phyloP scores from a whole-genome alignment of 2,113 vertebrate genomes.

The Poeciliopsis retropinna region DNA sequence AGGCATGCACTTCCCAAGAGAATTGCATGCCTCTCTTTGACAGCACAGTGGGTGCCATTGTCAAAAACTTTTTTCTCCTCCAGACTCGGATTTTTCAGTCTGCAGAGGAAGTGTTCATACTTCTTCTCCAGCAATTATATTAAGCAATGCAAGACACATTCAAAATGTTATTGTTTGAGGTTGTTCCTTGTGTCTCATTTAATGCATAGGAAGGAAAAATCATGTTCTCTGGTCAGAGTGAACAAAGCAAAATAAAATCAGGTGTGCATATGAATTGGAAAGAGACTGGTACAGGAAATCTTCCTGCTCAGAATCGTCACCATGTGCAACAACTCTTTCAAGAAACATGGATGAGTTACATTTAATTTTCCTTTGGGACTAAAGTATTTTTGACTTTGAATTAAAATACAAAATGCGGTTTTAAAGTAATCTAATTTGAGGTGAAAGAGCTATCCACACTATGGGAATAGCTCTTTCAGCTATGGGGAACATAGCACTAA shows the following conservation, averaged over 20 bases:
- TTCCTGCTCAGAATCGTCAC: too few relatives aligned
- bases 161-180: conserved; percentile 4
- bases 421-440: too few relatives aligned
- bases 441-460: too few relatives aligned
- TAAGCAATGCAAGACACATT: conserved; percentile 10
- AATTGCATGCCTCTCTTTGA: conserved; percentile 56
- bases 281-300: too few relatives aligned
- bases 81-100: conserved; percentile 41
- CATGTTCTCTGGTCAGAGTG: not conserved
- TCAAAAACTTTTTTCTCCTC: conserved; percentile 43
- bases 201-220: conserved; percentile 5
- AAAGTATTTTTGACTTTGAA: too few relatives aligned
- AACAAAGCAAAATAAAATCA: not conserved
- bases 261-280: too few relatives aligned
- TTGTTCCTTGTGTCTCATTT: conserved; percentile 23
- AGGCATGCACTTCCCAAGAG: conserved; percentile 62
- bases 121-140: conserved; percentile 41
- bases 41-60: conserved; percentile 64
- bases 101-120: conserved; percentile 22
- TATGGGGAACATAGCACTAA: too few relatives aligned
- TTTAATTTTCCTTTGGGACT: too few relatives aligned
- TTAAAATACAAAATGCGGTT: too few relatives aligned
- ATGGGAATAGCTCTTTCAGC: too few relatives aligned
- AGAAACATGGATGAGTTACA: too few relatives aligned
- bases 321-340: too few relatives aligned